phyloP scores from a whole-genome alignment of 2,113 vertebrate species.

The rabbit (Oryctolagus cuniculus) region mOryCun1.1 NC_091449.1:22900501-22901000 shows the following conservation, averaged over 20 bases:
- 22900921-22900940: neutral
- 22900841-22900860: neutral
- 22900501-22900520: neutral
- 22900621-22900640: too few species aligned
- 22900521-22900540: constrained; percentile 3
- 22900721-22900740: neutral
- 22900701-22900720: neutral
- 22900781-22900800: neutral
- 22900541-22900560: neutral
- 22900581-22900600: neutral
- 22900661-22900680: neutral
- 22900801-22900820: neutral
- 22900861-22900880: neutral
- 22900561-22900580: neutral
- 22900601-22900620: neutral
- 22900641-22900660: constrained; percentile 3
- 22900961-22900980: constrained; percentile 31
- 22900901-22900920: neutral
- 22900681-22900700: neutral
- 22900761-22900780: neutral
- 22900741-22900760: neutral
- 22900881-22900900: neutral
- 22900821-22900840: neutral
- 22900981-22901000: constrained; percentile 40
- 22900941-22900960: neutral